Base-by-base conservation (phyloP, 2,888 invertebrate species). In the Myopa testacea region DNA sequence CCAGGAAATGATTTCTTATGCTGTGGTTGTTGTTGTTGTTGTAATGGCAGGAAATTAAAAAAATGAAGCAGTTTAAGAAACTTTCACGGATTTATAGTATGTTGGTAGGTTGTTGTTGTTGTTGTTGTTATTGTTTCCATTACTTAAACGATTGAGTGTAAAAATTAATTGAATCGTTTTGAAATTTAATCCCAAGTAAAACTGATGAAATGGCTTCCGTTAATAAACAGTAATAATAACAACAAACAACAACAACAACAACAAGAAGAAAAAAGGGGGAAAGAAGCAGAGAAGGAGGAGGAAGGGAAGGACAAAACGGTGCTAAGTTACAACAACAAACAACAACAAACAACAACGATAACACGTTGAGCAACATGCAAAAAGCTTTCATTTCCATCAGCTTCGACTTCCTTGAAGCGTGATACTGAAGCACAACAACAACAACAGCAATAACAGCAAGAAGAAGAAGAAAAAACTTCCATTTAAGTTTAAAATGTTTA, bases 321-420 rank as follows among this genome's bases (percentile, higher is more conserved):
- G 63, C 63, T 63, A 63, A 26, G 16, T 26, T 63, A 5, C 37
- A 62, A 37, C 19, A 34, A 37, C 45, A 10, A 45, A 69, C 69
- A 68, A 68, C 68, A 38, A 40, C 40, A 40, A 68, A 68, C 40
- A 40, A 26, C 26, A 26, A 26, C 45, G 45, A 45, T n/a, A 60
- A 60, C 60, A 8, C 12, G 4, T 14, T 63, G 14, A 14, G 37
- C 14, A 12, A 37, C 63, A 63, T 63, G 63, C 45, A 45, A 45
- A 45, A 45, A 45, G 45, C 26, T 63, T 63, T 63, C 63, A 63
- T 63, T 63, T 63, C 63, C 63, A 37, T 37, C 37, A 63, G 63
- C 63, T 34, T 34, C 34, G 19, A 37, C 19, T 19, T 60, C 3
- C 60, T 16, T 37, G n/a, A n/a, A n/a, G 16, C 14, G 14, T 63